Conservation (phyloP, 2,113 vertebrate genomes). For the Takifugu flavidus region DNA sequence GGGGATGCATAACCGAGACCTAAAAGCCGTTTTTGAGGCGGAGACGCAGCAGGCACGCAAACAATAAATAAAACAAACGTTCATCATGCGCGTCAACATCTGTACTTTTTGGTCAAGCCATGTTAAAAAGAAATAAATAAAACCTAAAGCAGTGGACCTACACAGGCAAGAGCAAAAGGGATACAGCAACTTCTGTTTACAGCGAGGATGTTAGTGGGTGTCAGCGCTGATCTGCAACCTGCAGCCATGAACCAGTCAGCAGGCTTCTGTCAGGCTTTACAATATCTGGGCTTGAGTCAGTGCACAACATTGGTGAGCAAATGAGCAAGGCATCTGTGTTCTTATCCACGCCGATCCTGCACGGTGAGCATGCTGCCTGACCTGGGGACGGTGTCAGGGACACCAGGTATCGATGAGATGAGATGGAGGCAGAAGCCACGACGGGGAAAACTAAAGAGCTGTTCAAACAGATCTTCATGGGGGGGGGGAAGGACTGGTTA, state of each 20-base stretch:
- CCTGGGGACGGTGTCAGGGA: conserved; percentile 59
- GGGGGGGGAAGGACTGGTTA: conserved; percentile 34
- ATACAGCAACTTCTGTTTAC: conserved; percentile 61
- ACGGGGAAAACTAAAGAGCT: not conserved
- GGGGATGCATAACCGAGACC: conserved; percentile 34
- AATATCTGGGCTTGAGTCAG: conserved; percentile 74
- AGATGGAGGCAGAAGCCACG: conserved; percentile 24
- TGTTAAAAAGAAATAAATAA: conserved; percentile 74
- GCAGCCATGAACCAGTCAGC: conserved; percentile 67
- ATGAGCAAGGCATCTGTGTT: conserved; percentile 76
- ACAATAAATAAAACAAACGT: conserved; percentile 66
- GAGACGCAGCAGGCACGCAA: conserved; percentile 61
- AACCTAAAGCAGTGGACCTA: conserved; percentile 71
- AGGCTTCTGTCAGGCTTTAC: conserved; percentile 66
- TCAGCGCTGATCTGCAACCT: conserved; percentile 64
- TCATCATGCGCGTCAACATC: conserved; percentile 56
- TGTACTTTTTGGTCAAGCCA: conserved; percentile 68
- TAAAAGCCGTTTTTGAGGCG: conserved; percentile 37
- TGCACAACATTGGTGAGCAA: conserved; percentile 72
- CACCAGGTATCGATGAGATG: conserved; percentile 47
- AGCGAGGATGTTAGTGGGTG: conserved; percentile 66
- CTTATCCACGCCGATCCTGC: conserved; percentile 68
- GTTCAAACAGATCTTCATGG: conserved; percentile 21
- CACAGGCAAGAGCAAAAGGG: conserved; percentile 67
- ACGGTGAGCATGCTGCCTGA: conserved; percentile 69